A percentile compares a stretch with the other conserved stretches of the same genome.
Evolutionary conservation across 2,113 vertebrate genomes (phyloP).

Genomic region (Oophaga pumilio): DNA sequence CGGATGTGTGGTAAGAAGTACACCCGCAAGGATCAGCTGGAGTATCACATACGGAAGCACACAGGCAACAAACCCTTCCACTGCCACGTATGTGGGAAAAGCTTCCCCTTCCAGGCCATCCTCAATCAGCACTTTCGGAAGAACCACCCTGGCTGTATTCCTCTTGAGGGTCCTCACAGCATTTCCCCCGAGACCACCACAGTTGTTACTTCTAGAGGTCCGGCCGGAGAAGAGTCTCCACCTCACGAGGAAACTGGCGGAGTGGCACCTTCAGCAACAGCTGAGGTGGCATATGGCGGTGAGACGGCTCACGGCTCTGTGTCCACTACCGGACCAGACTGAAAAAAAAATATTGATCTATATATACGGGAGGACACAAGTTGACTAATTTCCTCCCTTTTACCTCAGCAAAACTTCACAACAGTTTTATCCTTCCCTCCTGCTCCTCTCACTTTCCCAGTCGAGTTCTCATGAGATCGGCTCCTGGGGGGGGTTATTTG

Average conservation of each 20-base stretch:
- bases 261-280: conserved; percentile 66
- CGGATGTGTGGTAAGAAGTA: conserved; percentile 99
- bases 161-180: conserved; percentile 90
- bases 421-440: conserved; percentile 20
- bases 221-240: conserved; percentile 85
- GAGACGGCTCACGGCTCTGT: conserved; percentile 90
- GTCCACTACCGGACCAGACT: conserved; percentile 94
- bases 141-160: conserved; percentile 93
- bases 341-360: conserved; percentile 60
- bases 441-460: conserved; percentile 17
- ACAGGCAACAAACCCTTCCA: conserved; percentile 99
- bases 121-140: conserved; percentile 99
- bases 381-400: conserved; percentile 55
- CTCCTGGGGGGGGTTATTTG: background rate
- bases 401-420: conserved; percentile 60
- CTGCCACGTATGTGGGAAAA: conserved; percentile 96
- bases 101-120: conserved; percentile 99
- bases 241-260: conserved; percentile 81
- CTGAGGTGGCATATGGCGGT: conserved; percentile 63
- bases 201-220: conserved; percentile 83
- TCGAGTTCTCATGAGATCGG: background rate
- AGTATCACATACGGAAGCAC: conserved; percentile 99
- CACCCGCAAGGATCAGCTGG: conserved; percentile 97
- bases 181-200: conserved; percentile 91
- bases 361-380: conserved; percentile 26